Base-by-base conservation (phyloP, 53 echinoderm and acorn worm species). In the Astropecten irregularis region DNA sequence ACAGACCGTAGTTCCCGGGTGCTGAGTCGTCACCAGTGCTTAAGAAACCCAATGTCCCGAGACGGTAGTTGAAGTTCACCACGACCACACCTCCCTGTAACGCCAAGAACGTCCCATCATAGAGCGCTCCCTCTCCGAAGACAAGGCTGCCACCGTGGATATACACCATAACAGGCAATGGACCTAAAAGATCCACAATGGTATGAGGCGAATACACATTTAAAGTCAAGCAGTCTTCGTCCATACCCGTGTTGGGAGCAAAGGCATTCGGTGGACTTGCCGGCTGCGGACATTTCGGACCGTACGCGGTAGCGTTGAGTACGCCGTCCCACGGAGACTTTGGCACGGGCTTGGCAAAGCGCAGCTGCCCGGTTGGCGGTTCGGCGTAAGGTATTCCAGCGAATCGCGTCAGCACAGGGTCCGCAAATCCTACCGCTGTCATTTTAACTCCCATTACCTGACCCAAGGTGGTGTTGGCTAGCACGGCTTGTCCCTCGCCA, bases 61-160 rank as follows among this genome's bases (percentile, higher is more conserved):
- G 82, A 66, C 91, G 77, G 31, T 89, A 94, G 70, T 94, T 91
- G 47, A 94, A 50, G 32, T 89, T 91, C 26, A 94, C 91, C 18
- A 89, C 65, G 23, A 94, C 68, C 29, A 93, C 85, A 0, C 51
- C 34, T 9, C 88, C 90, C 19, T 32, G 77, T 1, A 59, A 49
- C 18, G 90, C 88, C 22, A 93, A 38, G 22, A 81, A 40, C 16
- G 52, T 20, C 0, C 90, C 93, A 13, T 81, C 74, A 49, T 82
- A 84, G 28, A 81, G 49, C 9, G 70, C 54, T 20, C 84, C 82
- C 10, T 81, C 60, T 32, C 59, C 59, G 29, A 25, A 16, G 2
- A 72, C 29, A 23, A 87, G 77, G 1, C 68, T 65, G 0, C 88
- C 90, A 9, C 88, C 90, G 22, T 88, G 90, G 22, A 93, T 73